Evolutionary conservation across 2,113 vertebrate genomes (phyloP).

Genomic region (Paraplagusia blochii): DNA sequence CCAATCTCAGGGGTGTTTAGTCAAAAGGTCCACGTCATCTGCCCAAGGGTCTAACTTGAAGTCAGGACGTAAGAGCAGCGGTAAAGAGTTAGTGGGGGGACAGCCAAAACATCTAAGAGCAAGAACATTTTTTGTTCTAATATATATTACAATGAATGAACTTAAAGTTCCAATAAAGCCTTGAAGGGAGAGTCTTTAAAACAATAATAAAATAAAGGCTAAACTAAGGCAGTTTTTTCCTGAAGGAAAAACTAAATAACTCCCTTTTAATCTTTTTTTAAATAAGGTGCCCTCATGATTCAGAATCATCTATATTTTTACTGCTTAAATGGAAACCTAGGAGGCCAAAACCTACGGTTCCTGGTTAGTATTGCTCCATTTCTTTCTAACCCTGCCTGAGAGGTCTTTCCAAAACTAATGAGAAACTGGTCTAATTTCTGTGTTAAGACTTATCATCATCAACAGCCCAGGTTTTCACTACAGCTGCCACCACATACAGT

Average conservation of each 20-base stretch:
- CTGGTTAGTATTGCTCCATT: no score
- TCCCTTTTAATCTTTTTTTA: constrained; percentile 20
- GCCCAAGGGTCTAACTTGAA: neutral
- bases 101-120: neutral
- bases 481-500: neutral
- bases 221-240: constrained; percentile 40
- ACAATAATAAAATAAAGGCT: neutral
- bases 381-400: no score
- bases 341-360: no score
- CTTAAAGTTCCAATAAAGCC: constrained; percentile 10
- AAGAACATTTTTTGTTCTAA: constrained; percentile 3
- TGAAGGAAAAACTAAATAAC: constrained; percentile 26
- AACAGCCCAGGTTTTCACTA: constrained; percentile 26
- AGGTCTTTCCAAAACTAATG: constrained; percentile 19
- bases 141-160: constrained; percentile 20
- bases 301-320: constrained; percentile 1
- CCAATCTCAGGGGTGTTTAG: constrained; percentile 18
- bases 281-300: constrained; percentile 7
- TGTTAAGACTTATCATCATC: constrained; percentile 18
- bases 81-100: neutral
- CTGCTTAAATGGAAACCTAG: neutral
- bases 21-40: constrained; percentile 1
- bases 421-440: constrained; percentile 47
- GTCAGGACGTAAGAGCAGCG: constrained; percentile 10
- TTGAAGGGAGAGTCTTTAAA: constrained; percentile 4